Conservation (phyloP, 2,888 invertebrate species). For the Ornithoptera alexandrae region DNA sequence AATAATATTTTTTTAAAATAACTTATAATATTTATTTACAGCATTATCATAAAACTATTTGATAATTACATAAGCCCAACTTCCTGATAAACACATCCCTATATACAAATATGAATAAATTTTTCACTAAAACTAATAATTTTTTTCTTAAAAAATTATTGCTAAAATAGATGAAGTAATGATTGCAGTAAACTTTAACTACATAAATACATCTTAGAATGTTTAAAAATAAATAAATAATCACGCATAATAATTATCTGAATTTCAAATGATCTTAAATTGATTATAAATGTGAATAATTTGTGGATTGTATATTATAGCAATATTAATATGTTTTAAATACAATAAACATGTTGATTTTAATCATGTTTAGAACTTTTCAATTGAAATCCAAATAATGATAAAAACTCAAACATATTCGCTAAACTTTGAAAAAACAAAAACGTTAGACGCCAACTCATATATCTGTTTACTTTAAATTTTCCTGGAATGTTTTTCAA, state of each 20-base stretch:
- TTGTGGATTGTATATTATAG: slow-evolving; percentile 15
- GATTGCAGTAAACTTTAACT: slow-evolving; percentile 8
- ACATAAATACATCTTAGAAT: slow-evolving; percentile 2
- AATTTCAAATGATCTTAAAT: not conserved
- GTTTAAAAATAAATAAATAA: slow-evolving; percentile 21
- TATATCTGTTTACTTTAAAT: not conserved
- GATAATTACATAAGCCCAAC: slow-evolving; percentile 62
- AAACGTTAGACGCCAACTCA: not conserved
- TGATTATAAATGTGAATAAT: not conserved
- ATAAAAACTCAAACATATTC: not conserved
- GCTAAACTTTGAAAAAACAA: not conserved
- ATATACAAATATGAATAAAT: slow-evolving; percentile 56
- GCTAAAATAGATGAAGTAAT: slow-evolving; percentile 1
- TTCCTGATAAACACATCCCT: slow-evolving; percentile 63
- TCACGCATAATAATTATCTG: slow-evolving; percentile 1
- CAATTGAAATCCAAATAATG: not conserved
- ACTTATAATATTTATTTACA: slow-evolving; percentile 76
- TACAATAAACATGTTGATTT: slow-evolving; percentile 1
- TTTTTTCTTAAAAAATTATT: slow-evolving; percentile 21
- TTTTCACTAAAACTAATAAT: slow-evolving; percentile 31
- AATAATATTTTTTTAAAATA: slow-evolving; percentile 53
- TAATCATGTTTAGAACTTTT: slow-evolving; percentile 3
- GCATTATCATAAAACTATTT: slow-evolving; percentile 51
- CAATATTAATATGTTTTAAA: not conserved
- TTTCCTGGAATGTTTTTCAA: not conserved